These are phyloP conservation scores for Nezara viridula DNA, from an alignment of 2,888 invertebrate genomes.

Conservation along the genomic window DNA sequence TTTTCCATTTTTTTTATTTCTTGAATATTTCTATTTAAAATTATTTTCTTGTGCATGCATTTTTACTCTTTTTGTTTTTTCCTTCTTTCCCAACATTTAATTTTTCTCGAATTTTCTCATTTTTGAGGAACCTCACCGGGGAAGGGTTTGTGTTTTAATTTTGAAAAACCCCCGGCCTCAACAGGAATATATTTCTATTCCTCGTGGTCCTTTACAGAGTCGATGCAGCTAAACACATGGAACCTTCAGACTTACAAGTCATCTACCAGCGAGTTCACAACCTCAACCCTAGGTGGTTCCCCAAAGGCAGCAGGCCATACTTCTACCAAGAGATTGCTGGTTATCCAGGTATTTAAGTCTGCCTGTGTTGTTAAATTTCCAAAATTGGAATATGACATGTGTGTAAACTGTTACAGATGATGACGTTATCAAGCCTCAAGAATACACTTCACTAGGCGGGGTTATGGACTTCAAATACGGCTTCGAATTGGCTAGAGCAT, in stretches of 20 bases:
- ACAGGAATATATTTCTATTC: too few species aligned
- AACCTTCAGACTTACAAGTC: constrained; percentile 79
- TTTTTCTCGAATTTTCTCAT: too few species aligned
- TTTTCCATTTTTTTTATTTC: too few species aligned
- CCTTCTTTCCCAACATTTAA: too few species aligned
- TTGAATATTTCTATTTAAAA: too few species aligned
- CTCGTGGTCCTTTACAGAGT: constrained; percentile 71
- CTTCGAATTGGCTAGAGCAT: constrained; percentile 73
- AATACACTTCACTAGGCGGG: constrained; percentile 71
- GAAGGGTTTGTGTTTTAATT: too few species aligned
- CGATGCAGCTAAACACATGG: constrained; percentile 86
- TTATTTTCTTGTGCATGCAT: too few species aligned
- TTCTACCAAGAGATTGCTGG: constrained; percentile 83
- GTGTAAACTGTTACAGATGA: constrained; percentile 65
- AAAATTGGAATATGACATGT: background rate
- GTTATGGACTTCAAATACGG: constrained; percentile 86
- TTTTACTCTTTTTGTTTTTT: too few species aligned
- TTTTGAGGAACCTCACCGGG: too few species aligned
- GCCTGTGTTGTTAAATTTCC: background rate
- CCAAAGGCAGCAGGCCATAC: constrained; percentile 72
- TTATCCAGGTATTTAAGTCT: constrained; percentile 69
- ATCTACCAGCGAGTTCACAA: constrained; percentile 77
- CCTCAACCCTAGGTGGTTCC: constrained; percentile 73
- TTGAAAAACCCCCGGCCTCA: too few species aligned
- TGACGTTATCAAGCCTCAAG: constrained; percentile 70